Evolutionary conservation across 2,797 vertebrate species (phyloP).

Genomic region (Takifugu ocellatus): DNA sequence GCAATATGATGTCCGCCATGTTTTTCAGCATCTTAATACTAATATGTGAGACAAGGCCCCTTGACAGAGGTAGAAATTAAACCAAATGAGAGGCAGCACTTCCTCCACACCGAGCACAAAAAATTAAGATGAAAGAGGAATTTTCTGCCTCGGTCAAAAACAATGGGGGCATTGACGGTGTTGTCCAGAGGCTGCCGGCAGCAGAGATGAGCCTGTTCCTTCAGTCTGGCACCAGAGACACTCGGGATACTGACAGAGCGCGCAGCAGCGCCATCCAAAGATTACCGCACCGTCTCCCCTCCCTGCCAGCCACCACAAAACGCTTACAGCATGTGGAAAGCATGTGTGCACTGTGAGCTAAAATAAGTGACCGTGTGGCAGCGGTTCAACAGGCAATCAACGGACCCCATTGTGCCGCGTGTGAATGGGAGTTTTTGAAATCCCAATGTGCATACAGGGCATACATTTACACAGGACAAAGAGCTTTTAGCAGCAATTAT

Average conservation of each 20-base stretch:
- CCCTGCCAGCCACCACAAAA: constrained; percentile 65
- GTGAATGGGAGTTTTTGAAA: constrained; percentile 29
- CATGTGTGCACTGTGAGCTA: constrained; percentile 61
- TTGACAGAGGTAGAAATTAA: not conserved
- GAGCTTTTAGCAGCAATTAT: constrained; percentile 10
- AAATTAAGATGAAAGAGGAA: constrained; percentile 4
- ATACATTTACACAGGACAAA: constrained; percentile 7
- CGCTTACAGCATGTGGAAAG: constrained; percentile 79
- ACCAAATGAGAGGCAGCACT: not conserved
- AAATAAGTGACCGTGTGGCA: constrained; percentile 57
- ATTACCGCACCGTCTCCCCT: constrained; percentile 63
- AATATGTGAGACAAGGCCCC: not conserved
- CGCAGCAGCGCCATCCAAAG: constrained; percentile 65
- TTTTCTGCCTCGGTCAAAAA: constrained; percentile 24
- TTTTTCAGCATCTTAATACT: not conserved
- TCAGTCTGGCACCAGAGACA: constrained; percentile 54
- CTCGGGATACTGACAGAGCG: constrained; percentile 57
- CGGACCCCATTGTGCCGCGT: constrained; percentile 58
- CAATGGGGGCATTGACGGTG: constrained; percentile 40
- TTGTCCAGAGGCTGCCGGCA: constrained; percentile 47
- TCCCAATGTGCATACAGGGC: constrained; percentile 1
- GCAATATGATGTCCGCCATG: not conserved
- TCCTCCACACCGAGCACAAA: not conserved
- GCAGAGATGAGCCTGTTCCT: constrained; percentile 54
- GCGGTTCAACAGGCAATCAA: constrained; percentile 57